Percentiles rank a stretch among this genome's conserved stretches.
phyloP scores from a whole-genome alignment of 2,888 invertebrate species.

The Myathropa florea region DNA sequence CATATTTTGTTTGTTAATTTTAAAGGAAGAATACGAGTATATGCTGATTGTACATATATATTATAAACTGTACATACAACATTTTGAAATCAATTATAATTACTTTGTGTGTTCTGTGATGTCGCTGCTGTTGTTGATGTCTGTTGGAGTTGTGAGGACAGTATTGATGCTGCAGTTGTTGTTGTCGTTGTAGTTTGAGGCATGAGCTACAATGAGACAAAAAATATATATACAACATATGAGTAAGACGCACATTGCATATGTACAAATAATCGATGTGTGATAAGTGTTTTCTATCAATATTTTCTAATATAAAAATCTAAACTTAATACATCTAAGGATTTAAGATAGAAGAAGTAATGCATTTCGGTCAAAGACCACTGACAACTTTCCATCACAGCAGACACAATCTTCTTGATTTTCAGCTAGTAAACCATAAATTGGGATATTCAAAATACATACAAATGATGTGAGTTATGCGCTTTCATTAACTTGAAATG shows the following conservation, averaged over 20 bases:
- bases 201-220: conserved; percentile 58
- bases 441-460: too few relatives aligned
- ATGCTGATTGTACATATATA: too few relatives aligned
- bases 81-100: conserved; percentile 63
- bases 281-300: too few relatives aligned
- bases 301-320: too few relatives aligned
- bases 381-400: conserved; percentile 31
- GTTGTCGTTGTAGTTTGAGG: conserved; percentile 72
- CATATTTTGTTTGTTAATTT: too few relatives aligned
- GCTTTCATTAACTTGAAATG: too few relatives aligned
- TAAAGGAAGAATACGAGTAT: too few relatives aligned
- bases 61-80: background rate
- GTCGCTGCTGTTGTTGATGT: conserved; percentile 71
- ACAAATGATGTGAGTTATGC: too few relatives aligned
- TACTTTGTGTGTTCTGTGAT: conserved; percentile 70
- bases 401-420: conserved; percentile 49
- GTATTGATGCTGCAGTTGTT: conserved; percentile 77
- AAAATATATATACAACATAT: background rate
- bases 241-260: conserved; percentile 17
- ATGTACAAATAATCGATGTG: too few relatives aligned
- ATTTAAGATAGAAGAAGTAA: too few relatives aligned
- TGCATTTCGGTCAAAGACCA: background rate
- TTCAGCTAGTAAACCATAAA: too few relatives aligned
- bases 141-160: conserved; percentile 73
- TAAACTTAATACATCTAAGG: too few relatives aligned